Conservation (phyloP, 2,888 invertebrate genomes). For the Cheilosia soror region DNA sequence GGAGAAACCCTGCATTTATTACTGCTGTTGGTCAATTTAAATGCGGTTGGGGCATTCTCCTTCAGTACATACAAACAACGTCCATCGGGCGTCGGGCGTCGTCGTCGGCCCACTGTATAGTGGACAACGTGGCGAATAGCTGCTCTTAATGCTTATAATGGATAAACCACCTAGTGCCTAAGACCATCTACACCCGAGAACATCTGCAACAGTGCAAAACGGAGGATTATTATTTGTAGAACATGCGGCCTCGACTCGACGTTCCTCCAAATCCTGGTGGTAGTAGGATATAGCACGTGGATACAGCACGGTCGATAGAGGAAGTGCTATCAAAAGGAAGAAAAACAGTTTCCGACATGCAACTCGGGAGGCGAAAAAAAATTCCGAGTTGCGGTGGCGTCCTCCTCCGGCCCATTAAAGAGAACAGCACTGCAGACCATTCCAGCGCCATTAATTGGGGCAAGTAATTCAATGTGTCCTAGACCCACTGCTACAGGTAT, state of each 20-base stretch:
- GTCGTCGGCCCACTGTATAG: conserved; percentile 26
- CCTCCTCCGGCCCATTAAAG: conserved; percentile 53
- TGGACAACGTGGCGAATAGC: conserved; percentile 60
- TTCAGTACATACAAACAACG: conserved; percentile 23
- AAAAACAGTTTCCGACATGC: conserved; percentile 54
- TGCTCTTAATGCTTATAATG: conserved; percentile 68
- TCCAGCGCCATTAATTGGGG: conserved; percentile 66
- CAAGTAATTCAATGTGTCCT: conserved; percentile 72
- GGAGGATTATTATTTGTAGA: conserved; percentile 74
- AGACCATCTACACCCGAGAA: conserved; percentile 64
- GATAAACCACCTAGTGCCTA: conserved; percentile 64
- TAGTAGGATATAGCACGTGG: neutral
- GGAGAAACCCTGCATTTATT: conserved; percentile 61
- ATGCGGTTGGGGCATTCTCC: conserved; percentile 60
- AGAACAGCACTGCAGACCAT: conserved; percentile 61
- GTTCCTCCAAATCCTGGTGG: neutral
- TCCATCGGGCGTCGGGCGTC: neutral
- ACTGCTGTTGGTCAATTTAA: conserved; percentile 74
- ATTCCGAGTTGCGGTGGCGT: conserved; percentile 59
- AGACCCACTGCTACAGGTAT: conserved; percentile 69
- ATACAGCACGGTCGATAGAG: conserved; percentile 38
- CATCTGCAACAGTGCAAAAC: conserved; percentile 74
- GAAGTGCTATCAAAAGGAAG: conserved; percentile 60
- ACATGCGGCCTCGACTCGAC: conserved; percentile 46
- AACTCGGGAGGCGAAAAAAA: conserved; percentile 42